Evolutionary conservation across 1,140 invertebrate genomes (phyloP).

Genomic region (Drosophila persimilis): DNA sequence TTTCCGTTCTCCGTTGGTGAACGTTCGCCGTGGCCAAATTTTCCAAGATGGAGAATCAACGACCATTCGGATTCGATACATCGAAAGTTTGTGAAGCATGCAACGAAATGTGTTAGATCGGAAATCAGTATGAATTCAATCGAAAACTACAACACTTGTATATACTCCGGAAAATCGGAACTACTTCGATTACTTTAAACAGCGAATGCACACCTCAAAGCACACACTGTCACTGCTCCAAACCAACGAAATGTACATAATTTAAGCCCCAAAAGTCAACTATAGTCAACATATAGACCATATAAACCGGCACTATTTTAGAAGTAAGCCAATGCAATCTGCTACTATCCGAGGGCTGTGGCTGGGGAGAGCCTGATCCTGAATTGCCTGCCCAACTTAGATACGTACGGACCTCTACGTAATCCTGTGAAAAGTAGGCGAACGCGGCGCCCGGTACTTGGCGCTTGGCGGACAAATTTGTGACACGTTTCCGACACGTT

Average conservation of each 20-base stretch:
- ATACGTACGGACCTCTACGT: slow-evolving; percentile 26
- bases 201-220: no score
- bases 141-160: no score
- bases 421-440: slow-evolving; percentile 68
- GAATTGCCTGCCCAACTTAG: not conserved
- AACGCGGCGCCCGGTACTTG: slow-evolving; percentile 27
- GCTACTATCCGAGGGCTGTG: not conserved
- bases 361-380: not conserved
- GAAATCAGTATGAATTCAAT: no score
- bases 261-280: not conserved
- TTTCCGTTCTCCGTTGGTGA: no score
- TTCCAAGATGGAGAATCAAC: no score
- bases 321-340: slow-evolving; percentile 26
- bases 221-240: no score
- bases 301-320: slow-evolving; percentile 1
- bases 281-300: not conserved
- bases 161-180: no score
- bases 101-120: no score
- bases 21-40: not conserved
- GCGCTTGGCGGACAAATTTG: slow-evolving; percentile 62
- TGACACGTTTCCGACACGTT: slow-evolving; percentile 78
- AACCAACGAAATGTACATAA: no score
- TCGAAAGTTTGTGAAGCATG: no score
- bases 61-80: no score
- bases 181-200: no score